Percentiles rank a stretch among this genome's conserved stretches.
Conservation (phyloP, 2,888 invertebrate species). For the Sinopyrophorus schimmeli region DNA sequence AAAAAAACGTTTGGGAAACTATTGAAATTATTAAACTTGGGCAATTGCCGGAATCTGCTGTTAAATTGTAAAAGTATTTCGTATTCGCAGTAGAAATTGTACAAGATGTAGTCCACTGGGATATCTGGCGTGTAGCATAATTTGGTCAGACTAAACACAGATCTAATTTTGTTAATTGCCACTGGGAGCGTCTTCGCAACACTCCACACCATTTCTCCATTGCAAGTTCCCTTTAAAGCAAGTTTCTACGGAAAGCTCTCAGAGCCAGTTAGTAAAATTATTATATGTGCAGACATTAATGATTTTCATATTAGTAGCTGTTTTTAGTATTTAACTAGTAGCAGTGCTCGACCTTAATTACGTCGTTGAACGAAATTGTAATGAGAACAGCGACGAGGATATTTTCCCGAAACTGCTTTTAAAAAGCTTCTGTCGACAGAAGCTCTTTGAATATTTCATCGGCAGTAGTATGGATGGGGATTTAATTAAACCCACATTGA, state of each 20-base stretch:
- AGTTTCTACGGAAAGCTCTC: conserved; percentile 3
- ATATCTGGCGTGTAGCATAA: conserved; percentile 47
- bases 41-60: too few species aligned
- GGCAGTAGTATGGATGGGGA: conserved; percentile 41
- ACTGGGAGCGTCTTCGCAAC: conserved; percentile 33
- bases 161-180: conserved; percentile 49
- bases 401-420: conserved; percentile 30
- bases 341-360: conserved; percentile 10
- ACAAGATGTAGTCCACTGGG: conserved; percentile 38
- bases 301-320: background rate
- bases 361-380: conserved; percentile 23
- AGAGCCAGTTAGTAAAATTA: conserved; percentile 7
- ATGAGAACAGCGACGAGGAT: conserved; percentile 20
- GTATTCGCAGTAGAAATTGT: too few species aligned
- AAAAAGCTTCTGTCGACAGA: conserved; percentile 23
- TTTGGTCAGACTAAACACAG: conserved; percentile 47
- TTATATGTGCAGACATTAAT: conserved; percentile 9
- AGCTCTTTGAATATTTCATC: conserved; percentile 38
- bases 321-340: conserved; percentile 14
- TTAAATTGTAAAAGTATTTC: too few species aligned
- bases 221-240: conserved; percentile 16
- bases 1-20: too few species aligned
- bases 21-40: too few species aligned
- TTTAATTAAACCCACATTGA: conserved; percentile 46
- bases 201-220: conserved; percentile 27